phyloP scores from a whole-genome alignment of 2,113 vertebrate species.

The Zapus hudsonius region DNA sequence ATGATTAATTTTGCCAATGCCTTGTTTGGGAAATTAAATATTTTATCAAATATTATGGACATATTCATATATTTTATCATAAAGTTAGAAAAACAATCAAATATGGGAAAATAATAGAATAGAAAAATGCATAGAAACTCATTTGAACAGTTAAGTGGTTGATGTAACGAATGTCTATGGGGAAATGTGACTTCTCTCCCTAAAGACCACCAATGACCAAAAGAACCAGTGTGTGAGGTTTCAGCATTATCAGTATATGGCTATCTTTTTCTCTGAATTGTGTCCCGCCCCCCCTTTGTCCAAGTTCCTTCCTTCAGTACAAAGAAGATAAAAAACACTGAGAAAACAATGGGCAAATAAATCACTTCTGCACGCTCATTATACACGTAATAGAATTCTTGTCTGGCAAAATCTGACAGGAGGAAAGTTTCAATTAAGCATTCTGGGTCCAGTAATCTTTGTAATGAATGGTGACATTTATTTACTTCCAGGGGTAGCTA shows the following conservation, averaged over 20 bases:
- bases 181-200: not conserved
- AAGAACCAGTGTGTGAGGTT: not conserved
- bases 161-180: not conserved
- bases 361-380: constrained; percentile 7
- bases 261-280: not conserved
- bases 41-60: not conserved
- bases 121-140: not conserved
- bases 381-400: constrained; percentile 50
- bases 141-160: constrained; percentile 3
- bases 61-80: not conserved
- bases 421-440: constrained; percentile 59
- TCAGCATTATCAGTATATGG: not conserved
- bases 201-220: not conserved
- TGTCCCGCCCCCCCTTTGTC: not conserved
- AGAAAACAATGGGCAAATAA: constrained; percentile 40
- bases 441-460: constrained; percentile 23
- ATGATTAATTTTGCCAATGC: not conserved
- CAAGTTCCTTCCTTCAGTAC: not conserved
- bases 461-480: constrained; percentile 47
- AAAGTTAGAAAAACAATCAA: not conserved
- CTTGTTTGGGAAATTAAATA: not conserved
- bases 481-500: constrained; percentile 21
- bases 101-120: not conserved
- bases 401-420: constrained; percentile 35
- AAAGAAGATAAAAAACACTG: not conserved